Conservation (phyloP, 2,888 invertebrate species). For the Nemotelus pantherinus region DNA sequence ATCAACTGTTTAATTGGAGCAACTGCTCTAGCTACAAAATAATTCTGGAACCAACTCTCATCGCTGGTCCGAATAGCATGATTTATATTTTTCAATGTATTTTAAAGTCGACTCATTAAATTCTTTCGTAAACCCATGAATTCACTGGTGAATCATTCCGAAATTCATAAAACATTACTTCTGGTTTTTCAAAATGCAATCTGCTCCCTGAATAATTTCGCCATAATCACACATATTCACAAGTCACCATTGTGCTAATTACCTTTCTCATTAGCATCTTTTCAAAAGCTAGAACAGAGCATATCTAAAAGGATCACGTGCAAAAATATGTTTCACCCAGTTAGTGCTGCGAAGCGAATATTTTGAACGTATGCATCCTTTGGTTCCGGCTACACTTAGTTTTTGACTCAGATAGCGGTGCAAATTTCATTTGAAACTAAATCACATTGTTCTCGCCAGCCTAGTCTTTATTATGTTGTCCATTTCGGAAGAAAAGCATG, state of each 20-base stretch:
- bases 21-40: too few species aligned
- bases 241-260: slow-evolving; percentile 19
- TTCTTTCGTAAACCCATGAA: too few species aligned
- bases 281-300: slow-evolving; percentile 53
- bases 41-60: too few species aligned
- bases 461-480: slow-evolving; percentile 16
- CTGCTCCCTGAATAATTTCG: slow-evolving; percentile 20
- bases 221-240: background rate
- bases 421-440: slow-evolving; percentile 17
- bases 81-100: too few species aligned
- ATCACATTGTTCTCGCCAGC: slow-evolving; percentile 32
- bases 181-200: background rate
- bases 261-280: slow-evolving; percentile 32
- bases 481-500: slow-evolving; percentile 5
- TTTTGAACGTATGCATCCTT: slow-evolving; percentile 54
- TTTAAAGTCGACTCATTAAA: too few species aligned
- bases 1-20: too few species aligned
- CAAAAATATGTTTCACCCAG: slow-evolving; percentile 63
- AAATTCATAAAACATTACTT: too few species aligned
- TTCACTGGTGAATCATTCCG: too few species aligned
- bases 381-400: slow-evolving; percentile 51
- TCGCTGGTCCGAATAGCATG: too few species aligned
- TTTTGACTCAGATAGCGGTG: background rate
- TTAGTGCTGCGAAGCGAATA: slow-evolving; percentile 59
- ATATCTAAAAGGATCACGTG: slow-evolving; percentile 55